Evolutionary conservation across 2,888 invertebrate species (phyloP), one percentile per base, ranked within the genome.

Genomic region (Phortica magna): DNA sequence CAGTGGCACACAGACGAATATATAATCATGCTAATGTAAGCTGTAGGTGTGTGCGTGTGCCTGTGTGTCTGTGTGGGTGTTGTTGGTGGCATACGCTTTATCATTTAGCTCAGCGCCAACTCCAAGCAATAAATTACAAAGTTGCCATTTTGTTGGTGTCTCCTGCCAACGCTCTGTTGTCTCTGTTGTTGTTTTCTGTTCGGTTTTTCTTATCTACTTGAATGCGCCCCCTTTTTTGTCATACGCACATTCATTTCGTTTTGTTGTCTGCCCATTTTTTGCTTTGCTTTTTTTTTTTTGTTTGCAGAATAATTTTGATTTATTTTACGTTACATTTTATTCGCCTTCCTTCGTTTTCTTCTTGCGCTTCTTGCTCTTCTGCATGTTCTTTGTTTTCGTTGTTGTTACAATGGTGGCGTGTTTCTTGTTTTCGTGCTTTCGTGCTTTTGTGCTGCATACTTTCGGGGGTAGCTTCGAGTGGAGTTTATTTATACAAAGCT

Each of bases 221-320:
- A 14, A 10, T 64, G 64, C 39, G 10, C 68, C 7, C 14, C 74
- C 78, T 76, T 75, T 64, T 59, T 75, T 65, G 43, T 70, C 74
- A 12, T 73, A 43, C 55, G 31, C 31, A 42, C 70, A 42, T 71
- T 71, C 55, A 55, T 72, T 65, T 64, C 72, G 61, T 53, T 55
- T 73, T 74, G 59, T 61, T 70, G 77, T 77, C 79, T 79, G 79
- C 83, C 31, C 5, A 2, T 31, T 31, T 31, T 31, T 31, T 31
- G 5, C 31, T 31, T 31, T 31, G 2, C 5, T 31, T 84, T 31
- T 31, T 31, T 31, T 31, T 84, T 86, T 85, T 83, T 86, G 81
- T 87, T 84, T 83, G 89, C 88, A 83, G 88, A 88, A 87, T 89
- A 88, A 87, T 87, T 87, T 87, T 87, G 89, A 87, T 87, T 87